Evolutionary conservation across 2,888 invertebrate genomes (phyloP).

Genomic region (Acronicta psi): DNA sequence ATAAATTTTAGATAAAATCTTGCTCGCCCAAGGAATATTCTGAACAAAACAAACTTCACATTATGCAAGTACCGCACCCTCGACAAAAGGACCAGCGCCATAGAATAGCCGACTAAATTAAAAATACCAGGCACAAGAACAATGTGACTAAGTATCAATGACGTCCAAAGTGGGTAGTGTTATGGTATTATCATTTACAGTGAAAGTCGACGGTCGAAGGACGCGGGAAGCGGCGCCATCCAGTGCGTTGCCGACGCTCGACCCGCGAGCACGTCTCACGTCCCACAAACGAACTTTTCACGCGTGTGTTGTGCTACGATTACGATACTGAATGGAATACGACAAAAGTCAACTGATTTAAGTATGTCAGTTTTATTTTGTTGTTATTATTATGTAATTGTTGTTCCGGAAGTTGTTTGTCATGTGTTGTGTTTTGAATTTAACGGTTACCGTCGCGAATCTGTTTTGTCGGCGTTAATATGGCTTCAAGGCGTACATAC

Average conservation of each 20-base stretch:
- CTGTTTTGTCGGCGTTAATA: slow-evolving; percentile 55
- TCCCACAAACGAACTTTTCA: slow-evolving; percentile 42
- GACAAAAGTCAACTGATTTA: slow-evolving; percentile 72
- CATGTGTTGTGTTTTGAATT: slow-evolving; percentile 66
- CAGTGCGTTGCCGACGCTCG: slow-evolving; percentile 73
- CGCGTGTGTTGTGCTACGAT: slow-evolving; percentile 58
- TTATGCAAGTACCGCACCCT: slow-evolving; percentile 63
- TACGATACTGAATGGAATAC: slow-evolving; percentile 60
- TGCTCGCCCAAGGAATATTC: slow-evolving; percentile 61
- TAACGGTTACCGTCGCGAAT: slow-evolving; percentile 68
- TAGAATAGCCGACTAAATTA: slow-evolving; percentile 30
- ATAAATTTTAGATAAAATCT: slow-evolving; percentile 63
- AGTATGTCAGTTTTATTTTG: slow-evolving; percentile 78
- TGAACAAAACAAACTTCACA: slow-evolving; percentile 57
- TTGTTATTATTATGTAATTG: slow-evolving; percentile 61
- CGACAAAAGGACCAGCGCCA: slow-evolving; percentile 53
- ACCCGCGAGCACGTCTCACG: slow-evolving; percentile 51
- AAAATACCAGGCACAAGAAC: slow-evolving; percentile 18
- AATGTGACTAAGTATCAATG: slow-evolving; percentile 5
- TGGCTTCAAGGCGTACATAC: slow-evolving; percentile 64
- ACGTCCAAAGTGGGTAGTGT: slow-evolving; percentile 52
- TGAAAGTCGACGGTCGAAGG: slow-evolving; percentile 86
- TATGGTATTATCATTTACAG: slow-evolving; percentile 75
- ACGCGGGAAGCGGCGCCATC: slow-evolving; percentile 61
- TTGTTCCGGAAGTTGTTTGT: slow-evolving; percentile 61